Conservation (phyloP, 2,797 vertebrate genomes). For the Tapirus indicus region DNA sequence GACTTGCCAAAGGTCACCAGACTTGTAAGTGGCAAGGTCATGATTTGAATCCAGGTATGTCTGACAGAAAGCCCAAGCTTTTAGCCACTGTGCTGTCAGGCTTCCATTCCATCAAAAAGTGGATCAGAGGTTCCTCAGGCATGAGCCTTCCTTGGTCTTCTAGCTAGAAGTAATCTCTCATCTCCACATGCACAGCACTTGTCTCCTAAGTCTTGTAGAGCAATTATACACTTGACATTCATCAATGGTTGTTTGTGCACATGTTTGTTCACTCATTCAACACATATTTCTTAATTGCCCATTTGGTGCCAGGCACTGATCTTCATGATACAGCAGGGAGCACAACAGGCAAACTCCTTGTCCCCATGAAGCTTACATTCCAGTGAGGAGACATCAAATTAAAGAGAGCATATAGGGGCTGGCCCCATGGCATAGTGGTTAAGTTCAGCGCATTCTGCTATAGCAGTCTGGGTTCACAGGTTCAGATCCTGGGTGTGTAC, state of each 20-base stretch:
- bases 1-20: neutral
- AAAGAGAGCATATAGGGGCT: neutral
- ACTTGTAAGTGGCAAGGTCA: neutral
- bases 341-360: neutral
- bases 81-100: neutral
- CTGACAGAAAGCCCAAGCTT: neutral
- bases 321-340: neutral
- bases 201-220: neutral
- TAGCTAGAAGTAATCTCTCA: no score
- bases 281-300: neutral
- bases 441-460: no score
- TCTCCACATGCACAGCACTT: neutral
- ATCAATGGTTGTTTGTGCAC: rapidly evolving
- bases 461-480: no score
- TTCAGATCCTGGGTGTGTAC: no score
- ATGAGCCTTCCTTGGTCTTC: neutral
- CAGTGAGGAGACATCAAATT: neutral
- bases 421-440: no score
- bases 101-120: neutral
- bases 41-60: neutral
- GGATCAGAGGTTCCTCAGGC: neutral
- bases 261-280: neutral
- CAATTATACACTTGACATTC: neutral
- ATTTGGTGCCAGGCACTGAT: no score
- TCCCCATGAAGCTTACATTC: neutral